These are phyloP conservation scores for Mareca strepera DNA, from an alignment of 2,797 vertebrate species.

Conservation along the genomic window DNA sequence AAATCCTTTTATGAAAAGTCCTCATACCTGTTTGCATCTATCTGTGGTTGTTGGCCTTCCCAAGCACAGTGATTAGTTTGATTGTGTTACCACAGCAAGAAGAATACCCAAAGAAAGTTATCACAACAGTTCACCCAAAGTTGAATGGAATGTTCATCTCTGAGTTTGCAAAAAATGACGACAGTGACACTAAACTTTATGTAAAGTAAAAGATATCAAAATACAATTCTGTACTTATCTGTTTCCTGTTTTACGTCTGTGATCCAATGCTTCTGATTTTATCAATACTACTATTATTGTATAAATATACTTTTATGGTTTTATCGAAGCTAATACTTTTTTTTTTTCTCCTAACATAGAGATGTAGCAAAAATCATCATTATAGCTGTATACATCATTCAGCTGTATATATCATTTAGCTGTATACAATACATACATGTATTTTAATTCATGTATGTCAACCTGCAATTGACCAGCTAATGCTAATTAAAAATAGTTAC, in stretches of 20 bases:
- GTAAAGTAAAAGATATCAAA: neutral
- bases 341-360: neutral
- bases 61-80: neutral
- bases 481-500: neutral
- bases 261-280: neutral
- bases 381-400: neutral
- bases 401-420: too few relatives aligned
- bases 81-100: neutral
- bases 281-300: neutral
- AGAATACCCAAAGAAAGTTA: neutral
- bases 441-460: neutral
- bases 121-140: neutral
- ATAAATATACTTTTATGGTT: neutral
- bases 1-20: neutral
- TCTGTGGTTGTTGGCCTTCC: neutral
- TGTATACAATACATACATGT: neutral
- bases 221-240: neutral
- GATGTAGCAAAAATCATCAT: neutral
- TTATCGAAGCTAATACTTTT: neutral
- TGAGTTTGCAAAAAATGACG: neutral
- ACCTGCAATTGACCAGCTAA: neutral
- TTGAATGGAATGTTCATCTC: neutral
- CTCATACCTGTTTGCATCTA: neutral
- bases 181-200: neutral
- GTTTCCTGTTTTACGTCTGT: neutral